A percentile compares a stretch with the other conserved stretches of the same genome.
Conservation (phyloP, 2,797 vertebrate species). For the Galagoides demidoff region DNA sequence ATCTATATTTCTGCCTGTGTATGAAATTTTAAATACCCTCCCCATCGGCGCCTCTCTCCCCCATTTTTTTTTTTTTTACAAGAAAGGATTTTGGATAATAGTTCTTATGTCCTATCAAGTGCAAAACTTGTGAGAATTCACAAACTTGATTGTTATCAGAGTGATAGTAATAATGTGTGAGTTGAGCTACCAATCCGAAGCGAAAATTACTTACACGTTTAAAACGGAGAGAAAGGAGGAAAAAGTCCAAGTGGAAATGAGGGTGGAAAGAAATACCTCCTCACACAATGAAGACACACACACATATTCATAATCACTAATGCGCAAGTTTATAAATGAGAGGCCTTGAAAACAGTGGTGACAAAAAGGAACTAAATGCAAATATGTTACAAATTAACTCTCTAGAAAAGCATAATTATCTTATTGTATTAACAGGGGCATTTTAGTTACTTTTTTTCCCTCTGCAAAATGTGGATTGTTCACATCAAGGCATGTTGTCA, state of each 20-base stretch:
- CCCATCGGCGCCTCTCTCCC: not conserved
- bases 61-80: not conserved
- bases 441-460: conserved; percentile 73
- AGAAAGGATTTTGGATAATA: not conserved
- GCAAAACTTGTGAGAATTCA: conserved; percentile 43
- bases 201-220: conserved; percentile 26
- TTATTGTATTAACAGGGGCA: conserved; percentile 72
- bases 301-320: not conserved
- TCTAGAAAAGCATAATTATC: conserved; percentile 69
- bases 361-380: conserved; percentile 54
- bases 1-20: conserved; percentile 22
- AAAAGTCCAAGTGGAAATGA: not conserved
- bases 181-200: conserved; percentile 48
- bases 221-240: conserved; percentile 41
- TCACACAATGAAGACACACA: not conserved
- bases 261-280: accelerated
- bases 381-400: conserved; percentile 20
- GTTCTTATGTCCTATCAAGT: not conserved
- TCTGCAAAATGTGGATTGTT: conserved; percentile 78
- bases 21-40: not conserved
- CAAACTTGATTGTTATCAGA: conserved; percentile 54
- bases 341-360: conserved; percentile 55
- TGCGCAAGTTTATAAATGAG: not conserved
- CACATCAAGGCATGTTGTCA: conserved; percentile 81
- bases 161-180: conserved; percentile 62